Evolutionary conservation across 2,888 invertebrate species (phyloP).

Genomic region (Noctua janthina): DNA sequence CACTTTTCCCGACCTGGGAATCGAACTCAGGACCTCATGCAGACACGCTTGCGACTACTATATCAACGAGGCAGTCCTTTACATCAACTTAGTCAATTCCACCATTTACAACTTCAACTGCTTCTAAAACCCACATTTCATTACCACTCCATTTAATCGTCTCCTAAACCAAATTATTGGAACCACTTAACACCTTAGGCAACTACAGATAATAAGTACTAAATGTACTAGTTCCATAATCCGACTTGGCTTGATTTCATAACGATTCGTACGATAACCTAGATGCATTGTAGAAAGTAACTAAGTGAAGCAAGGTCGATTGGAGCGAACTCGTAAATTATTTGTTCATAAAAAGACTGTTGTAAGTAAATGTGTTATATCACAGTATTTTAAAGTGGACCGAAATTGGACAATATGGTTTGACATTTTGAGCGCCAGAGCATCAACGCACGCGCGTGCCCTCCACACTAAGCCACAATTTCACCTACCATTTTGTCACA

Average conservation of each 20-base stretch:
- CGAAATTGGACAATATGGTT: no score
- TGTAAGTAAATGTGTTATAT: slow-evolving; percentile 15
- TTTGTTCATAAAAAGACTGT: slow-evolving; percentile 49
- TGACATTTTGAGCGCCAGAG: no score
- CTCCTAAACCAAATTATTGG: slow-evolving; percentile 36
- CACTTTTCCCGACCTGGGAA: no score
- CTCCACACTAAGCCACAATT: no score
- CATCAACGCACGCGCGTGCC: no score
- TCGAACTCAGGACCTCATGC: no score
- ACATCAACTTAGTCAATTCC: not conserved
- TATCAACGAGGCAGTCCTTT: not conserved
- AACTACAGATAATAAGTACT: slow-evolving; percentile 60
- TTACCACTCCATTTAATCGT: not conserved
- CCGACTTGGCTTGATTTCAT: slow-evolving; percentile 63
- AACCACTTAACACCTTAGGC: slow-evolving; percentile 56
- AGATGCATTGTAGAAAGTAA: slow-evolving; percentile 74
- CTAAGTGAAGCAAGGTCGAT: slow-evolving; percentile 69
- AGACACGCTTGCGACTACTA: no score
- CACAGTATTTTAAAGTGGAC: not conserved
- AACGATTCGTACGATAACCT: slow-evolving; percentile 71
- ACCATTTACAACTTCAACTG: not conserved
- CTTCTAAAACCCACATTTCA: not conserved
- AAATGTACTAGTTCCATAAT: slow-evolving; percentile 64
- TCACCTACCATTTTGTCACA: no score
- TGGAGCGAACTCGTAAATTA: slow-evolving; percentile 52